A percentile compares a stretch with the other conserved stretches of the same genome.
phyloP scores from a whole-genome alignment of 1,140 invertebrate species.

The Drosophila seguyi region DNA sequence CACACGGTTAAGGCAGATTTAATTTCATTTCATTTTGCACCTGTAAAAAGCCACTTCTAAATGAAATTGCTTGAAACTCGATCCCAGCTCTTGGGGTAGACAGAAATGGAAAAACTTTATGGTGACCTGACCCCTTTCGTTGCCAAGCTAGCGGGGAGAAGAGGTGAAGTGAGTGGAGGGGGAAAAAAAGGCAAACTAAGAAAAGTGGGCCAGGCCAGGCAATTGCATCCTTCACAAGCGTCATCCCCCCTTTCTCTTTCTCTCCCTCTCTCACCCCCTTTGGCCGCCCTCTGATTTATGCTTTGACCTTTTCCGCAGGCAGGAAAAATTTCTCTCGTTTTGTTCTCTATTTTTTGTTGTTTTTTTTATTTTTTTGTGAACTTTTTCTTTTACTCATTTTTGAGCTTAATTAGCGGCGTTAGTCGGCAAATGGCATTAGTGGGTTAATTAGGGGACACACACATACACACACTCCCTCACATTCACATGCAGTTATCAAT shows the following conservation, averaged over 20 bases:
- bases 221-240: slow-evolving; percentile 59
- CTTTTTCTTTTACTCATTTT: slow-evolving; percentile 47
- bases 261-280: background rate
- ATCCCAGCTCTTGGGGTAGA: slow-evolving; percentile 23
- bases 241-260: background rate
- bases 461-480: slow-evolving; percentile 11
- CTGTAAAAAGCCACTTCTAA: slow-evolving; percentile 50
- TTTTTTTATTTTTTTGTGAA: background rate
- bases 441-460: slow-evolving; percentile 70
- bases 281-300: slow-evolving; percentile 67
- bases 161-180: background rate
- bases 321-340: slow-evolving; percentile 53
- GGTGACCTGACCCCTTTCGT: slow-evolving; percentile 52
- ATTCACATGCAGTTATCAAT: slow-evolving; percentile 59
- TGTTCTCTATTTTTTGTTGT: slow-evolving; percentile 26
- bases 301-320: slow-evolving; percentile 81
- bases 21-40: slow-evolving; percentile 53
- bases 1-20: slow-evolving; percentile 40
- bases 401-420: slow-evolving; percentile 76
- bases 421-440: slow-evolving; percentile 74
- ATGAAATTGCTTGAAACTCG: slow-evolving; percentile 54
- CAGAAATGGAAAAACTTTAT: slow-evolving; percentile 55
- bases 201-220: slow-evolving; percentile 68
- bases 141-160: background rate
- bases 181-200: slow-evolving; percentile 1